Evolutionary conservation across 2,113 vertebrate genomes (phyloP).

Genomic region (Epinephelus cyanopodus): DNA sequence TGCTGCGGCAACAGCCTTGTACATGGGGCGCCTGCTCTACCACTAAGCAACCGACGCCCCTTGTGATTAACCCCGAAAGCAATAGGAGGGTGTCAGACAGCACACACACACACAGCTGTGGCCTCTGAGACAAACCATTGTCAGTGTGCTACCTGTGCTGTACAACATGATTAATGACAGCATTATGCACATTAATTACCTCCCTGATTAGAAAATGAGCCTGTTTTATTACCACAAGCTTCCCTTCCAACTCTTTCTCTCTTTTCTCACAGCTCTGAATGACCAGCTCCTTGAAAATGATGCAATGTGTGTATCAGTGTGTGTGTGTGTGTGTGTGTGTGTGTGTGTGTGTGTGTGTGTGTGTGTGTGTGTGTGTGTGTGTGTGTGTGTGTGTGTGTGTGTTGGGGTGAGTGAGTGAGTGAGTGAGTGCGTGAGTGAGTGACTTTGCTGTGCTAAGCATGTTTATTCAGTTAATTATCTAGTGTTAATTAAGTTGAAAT

Average conservation of each 20-base stretch:
- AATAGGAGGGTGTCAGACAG: not conserved
- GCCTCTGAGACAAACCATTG: constrained; percentile 17
- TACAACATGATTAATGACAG: constrained; percentile 52
- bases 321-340: constrained; percentile 3
- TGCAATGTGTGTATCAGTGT: not conserved
- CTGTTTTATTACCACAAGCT: constrained; percentile 28
- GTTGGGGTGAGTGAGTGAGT: too few species aligned
- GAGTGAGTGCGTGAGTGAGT: constrained; percentile 15
- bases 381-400: constrained; percentile 1
- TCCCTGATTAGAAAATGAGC: constrained; percentile 46
- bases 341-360: constrained; percentile 6
- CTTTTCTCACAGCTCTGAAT: constrained; percentile 8
- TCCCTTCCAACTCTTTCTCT: not conserved
- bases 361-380: constrained; percentile 7
- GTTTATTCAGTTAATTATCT: constrained; percentile 81
- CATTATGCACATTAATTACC: constrained; percentile 55
- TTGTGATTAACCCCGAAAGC: not conserved
- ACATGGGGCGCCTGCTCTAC: too few species aligned
- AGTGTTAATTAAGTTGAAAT: constrained; percentile 81
- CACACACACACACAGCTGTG: not conserved
- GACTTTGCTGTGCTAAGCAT: constrained; percentile 44
- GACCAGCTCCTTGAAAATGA: constrained; percentile 43
- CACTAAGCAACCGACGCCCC: too few species aligned
- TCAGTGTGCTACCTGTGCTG: constrained; percentile 13
- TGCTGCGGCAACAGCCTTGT: too few species aligned